Base-by-base conservation (phyloP, 92 coral and sea anemone genomes). In the Umimayanthus kanabou region DNA sequence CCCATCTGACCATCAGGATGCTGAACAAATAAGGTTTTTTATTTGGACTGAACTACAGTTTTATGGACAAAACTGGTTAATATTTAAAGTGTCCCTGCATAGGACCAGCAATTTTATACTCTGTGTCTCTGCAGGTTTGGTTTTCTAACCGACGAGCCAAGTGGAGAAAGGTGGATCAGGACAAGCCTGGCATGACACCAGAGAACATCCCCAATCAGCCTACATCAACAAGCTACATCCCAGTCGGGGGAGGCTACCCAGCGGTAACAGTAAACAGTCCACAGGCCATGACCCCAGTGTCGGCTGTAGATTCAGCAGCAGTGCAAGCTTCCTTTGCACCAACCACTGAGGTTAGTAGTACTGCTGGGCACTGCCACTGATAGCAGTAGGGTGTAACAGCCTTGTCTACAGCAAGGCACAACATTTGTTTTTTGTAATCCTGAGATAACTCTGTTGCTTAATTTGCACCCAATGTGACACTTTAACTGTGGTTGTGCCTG, bases 141-240 rank as follows among this genome's bases (percentile, higher is more conserved):
- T 94, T 96, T 84, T 95, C 97, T 15, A 97, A 97, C 82, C 97
- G 98, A 18, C 97, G 98, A 85, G 95, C 97, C 84, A 93, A 94
- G 92, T 95, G 96, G 96, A 91, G 98, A 67, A 93, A 92, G 45
- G 55, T 49, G 67, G 91, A 93, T 81, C 96, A 95, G 74, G 94
- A 93, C 53, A 88, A 88, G 26, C 49, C 93, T 0, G 89, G 86
- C 8, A 90, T 93, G 45, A 91, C 98, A 28, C 90, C 89, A 53
- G 92, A 92, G 33, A 90, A 92, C 40, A 90, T 90, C 72, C 91
- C 96, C 9, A 90, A 92, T 14, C 94, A 91, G 74, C 80, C 95
- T 37, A 90, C 94, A 65, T 96, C 92, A 20, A 95, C 99, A 9
- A 90, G 95, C 18, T 95, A 91, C 81, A 89, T 93, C 26, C 88